Conservation (phyloP, 2,113 vertebrate genomes). For the Aleadryas rufinucha region DNA sequence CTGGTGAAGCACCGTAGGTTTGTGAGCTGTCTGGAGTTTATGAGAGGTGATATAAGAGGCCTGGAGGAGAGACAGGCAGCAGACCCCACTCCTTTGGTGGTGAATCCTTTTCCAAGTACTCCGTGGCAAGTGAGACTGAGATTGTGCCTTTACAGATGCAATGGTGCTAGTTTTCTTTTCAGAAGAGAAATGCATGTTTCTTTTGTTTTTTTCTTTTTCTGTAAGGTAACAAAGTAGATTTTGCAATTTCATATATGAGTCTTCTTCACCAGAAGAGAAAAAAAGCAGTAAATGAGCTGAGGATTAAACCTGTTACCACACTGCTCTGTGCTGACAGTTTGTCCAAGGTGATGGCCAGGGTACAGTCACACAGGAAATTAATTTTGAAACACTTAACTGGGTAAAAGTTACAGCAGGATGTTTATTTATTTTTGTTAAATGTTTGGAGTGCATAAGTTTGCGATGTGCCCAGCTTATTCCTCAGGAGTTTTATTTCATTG, state of each 20-base stretch:
- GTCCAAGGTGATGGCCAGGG: not conserved
- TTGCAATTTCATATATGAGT: accelerated
- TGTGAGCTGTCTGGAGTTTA: slow-evolving; percentile 30
- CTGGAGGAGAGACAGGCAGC: not conserved
- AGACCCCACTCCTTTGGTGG: not conserved
- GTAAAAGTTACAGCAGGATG: not conserved
- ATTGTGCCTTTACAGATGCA: not conserved
- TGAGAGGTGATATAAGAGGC: not conserved
- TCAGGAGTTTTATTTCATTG: not conserved
- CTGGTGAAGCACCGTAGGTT: not conserved
- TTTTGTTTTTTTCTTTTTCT: not conserved
- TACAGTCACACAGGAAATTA: not conserved
- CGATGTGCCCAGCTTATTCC: not conserved
- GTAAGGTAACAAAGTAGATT: not conserved
- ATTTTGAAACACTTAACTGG: no score
- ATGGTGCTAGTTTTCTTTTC: not conserved
- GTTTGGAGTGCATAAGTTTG: not conserved
- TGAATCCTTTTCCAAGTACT: not conserved
- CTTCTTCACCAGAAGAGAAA: not conserved
- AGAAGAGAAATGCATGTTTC: not conserved
- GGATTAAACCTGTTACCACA: no score
- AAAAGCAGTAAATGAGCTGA: not conserved
- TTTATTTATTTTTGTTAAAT: not conserved
- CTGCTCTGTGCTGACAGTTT: not conserved
- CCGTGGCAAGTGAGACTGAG: accelerated